phyloP scores from a whole-genome alignment of 2,113 vertebrate species.

The Apistogramma diplotaenia region DNA sequence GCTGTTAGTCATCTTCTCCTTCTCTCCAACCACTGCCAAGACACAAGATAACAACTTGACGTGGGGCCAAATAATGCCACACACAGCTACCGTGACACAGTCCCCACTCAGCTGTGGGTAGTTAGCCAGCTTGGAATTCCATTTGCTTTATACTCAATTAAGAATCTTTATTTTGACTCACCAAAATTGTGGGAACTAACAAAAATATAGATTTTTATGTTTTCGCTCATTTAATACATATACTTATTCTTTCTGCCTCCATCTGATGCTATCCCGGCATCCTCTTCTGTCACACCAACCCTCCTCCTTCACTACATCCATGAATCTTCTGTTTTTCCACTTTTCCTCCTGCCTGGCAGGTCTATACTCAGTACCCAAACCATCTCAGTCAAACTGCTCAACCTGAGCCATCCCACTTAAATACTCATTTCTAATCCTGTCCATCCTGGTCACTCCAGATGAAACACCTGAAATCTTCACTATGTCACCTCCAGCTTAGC shows the following conservation, averaged over 20 bases:
- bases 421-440: not conserved
- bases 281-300: too few relatives aligned
- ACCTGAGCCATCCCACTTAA: not conserved
- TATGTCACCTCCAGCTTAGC: not conserved
- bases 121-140: slow-evolving; percentile 4
- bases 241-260: not conserved
- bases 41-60: slow-evolving; percentile 49
- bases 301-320: not conserved
- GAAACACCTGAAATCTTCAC: not conserved
- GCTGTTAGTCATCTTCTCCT: slow-evolving; percentile 83
- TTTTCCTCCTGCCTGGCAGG: not conserved
- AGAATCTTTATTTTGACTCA: slow-evolving; percentile 7
- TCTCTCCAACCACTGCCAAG: slow-evolving; percentile 92
- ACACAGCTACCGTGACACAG: slow-evolving; percentile 50
- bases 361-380: not conserved
- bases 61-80: slow-evolving; percentile 18
- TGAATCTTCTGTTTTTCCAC: not conserved
- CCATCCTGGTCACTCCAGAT: not conserved
- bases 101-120: slow-evolving; percentile 12
- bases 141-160: slow-evolving; percentile 9
- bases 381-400: not conserved
- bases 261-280: too few relatives aligned
- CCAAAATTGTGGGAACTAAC: not conserved
- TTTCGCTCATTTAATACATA: not conserved
- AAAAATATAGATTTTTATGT: not conserved